A percentile compares a stretch with the other conserved stretches of the same genome.
These are phyloP conservation scores for Melinopterus prodromus DNA, from an alignment of 2,888 invertebrate species.

Conservation along the genomic window DNA sequence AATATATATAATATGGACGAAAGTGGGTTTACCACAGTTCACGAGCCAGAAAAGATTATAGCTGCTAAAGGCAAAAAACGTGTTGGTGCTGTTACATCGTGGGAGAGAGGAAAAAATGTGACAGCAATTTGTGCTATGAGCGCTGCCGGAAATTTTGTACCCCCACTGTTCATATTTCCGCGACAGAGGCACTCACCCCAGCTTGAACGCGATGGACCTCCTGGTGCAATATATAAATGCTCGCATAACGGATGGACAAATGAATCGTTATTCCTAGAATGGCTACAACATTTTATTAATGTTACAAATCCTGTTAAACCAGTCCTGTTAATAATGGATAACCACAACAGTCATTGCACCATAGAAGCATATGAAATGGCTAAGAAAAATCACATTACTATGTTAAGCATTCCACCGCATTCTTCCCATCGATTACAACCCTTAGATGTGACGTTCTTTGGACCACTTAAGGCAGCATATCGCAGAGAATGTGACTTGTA, in stretches of 20 bases:
- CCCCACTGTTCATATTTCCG: conserved; percentile 39
- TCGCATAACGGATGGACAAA: conserved; percentile 51
- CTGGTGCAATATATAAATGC: conserved; percentile 47
- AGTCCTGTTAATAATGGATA: conserved; percentile 47
- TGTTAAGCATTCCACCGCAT: conserved; percentile 45
- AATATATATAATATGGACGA: conserved; percentile 16
- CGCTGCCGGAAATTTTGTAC: conserved; percentile 36
- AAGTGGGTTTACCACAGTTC: conserved; percentile 41
- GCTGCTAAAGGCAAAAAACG: conserved; percentile 50
- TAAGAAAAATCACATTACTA: conserved; percentile 35
- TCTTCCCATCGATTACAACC: conserved; percentile 41
- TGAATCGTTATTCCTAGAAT: conserved; percentile 40
- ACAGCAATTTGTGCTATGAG: conserved; percentile 44
- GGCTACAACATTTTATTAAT: conserved; percentile 31
- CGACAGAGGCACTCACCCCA: conserved; percentile 45
- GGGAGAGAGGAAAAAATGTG: conserved; percentile 47
- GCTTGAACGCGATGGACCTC: conserved; percentile 49
- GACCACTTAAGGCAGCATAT: background rate
- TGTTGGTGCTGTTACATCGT: conserved; percentile 48
- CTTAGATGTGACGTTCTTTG: conserved; percentile 9
- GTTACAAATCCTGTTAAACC: conserved; percentile 35
- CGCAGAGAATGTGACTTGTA: conserved; percentile 17
- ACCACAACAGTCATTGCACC: conserved; percentile 46
- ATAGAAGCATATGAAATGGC: conserved; percentile 33
- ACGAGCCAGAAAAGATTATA: conserved; percentile 49